Evolutionary conservation across 2,113 vertebrate species (phyloP).

Genomic region (Otolemur garnettii): DNA sequence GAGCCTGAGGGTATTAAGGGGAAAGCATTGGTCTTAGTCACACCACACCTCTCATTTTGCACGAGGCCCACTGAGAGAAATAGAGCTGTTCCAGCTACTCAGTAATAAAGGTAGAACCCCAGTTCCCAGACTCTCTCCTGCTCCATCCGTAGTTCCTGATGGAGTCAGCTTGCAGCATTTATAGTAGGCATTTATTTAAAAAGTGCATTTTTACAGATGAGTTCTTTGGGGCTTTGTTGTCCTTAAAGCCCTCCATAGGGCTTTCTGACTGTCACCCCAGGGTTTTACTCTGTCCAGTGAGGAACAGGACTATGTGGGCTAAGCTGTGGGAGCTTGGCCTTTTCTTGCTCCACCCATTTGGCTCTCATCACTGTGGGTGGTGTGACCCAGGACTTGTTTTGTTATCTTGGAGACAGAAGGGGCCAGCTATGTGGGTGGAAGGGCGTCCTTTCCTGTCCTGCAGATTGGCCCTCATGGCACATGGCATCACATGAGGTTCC

Average conservation of each 20-base stretch:
- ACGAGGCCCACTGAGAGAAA: neutral
- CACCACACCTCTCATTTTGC: neutral
- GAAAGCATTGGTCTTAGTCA: neutral
- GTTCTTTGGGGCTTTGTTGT: constrained; percentile 8
- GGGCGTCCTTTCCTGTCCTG: neutral
- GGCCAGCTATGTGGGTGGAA: constrained; percentile 54
- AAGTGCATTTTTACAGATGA: neutral
- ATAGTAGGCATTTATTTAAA: neutral
- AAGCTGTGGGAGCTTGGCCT: constrained; percentile 33
- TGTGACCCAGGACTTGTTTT: constrained; percentile 55
- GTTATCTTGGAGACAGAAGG: constrained; percentile 37
- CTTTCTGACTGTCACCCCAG: constrained; percentile 52
- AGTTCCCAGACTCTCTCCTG: neutral
- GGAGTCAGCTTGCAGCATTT: neutral
- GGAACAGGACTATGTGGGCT: constrained; percentile 55
- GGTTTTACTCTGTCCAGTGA: constrained; percentile 46
- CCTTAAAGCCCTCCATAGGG: neutral
- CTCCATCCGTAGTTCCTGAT: neutral
- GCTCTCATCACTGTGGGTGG: neutral
- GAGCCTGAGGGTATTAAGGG: neutral
- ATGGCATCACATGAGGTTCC: neutral
- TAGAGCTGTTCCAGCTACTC: neutral
- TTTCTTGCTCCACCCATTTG: neutral
- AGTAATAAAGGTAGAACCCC: neutral
- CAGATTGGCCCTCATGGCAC: neutral